phyloP scores from a whole-genome alignment of 92 coral and sea anemone genomes.

The Paramuricea clavata region DNA sequence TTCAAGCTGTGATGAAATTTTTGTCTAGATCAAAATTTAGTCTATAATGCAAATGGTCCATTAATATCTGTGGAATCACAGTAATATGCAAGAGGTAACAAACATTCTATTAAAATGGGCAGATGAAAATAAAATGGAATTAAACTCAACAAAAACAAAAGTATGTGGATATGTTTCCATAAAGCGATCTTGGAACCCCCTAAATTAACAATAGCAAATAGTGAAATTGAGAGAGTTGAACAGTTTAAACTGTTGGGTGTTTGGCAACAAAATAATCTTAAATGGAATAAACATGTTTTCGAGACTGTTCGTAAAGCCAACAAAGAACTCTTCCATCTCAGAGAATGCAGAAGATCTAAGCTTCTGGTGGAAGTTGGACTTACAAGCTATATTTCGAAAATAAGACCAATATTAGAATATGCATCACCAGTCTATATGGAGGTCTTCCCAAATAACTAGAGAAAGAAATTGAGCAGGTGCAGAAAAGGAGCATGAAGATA shows the following conservation, averaged over 20 bases:
- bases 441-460: constrained; percentile 24
- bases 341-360: constrained; percentile 54
- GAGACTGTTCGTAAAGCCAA: constrained; percentile 55
- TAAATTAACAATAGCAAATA: not conserved
- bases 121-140: constrained; percentile 22
- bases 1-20: no score
- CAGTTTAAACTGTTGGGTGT: constrained; percentile 56
- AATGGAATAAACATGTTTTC: constrained; percentile 59
- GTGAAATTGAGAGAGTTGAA: constrained; percentile 51
- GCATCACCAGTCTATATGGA: constrained; percentile 41
- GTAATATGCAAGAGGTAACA: constrained; percentile 18
- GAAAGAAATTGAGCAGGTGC: constrained; percentile 29
- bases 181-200: not conserved
- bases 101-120: constrained; percentile 37
- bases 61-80: not conserved
- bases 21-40: no score
- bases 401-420: constrained; percentile 42
- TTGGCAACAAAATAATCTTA: constrained; percentile 56
- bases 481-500: not conserved
- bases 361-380: constrained; percentile 63
- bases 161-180: constrained; percentile 32
- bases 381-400: constrained; percentile 55
- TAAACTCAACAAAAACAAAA: constrained; percentile 41
- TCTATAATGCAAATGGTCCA: no score
- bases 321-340: constrained; percentile 55